Evolutionary conservation across 2,888 invertebrate genomes (phyloP), one percentile per base, ranked within the genome.

Genomic region (Nymphalis urticae): DNA sequence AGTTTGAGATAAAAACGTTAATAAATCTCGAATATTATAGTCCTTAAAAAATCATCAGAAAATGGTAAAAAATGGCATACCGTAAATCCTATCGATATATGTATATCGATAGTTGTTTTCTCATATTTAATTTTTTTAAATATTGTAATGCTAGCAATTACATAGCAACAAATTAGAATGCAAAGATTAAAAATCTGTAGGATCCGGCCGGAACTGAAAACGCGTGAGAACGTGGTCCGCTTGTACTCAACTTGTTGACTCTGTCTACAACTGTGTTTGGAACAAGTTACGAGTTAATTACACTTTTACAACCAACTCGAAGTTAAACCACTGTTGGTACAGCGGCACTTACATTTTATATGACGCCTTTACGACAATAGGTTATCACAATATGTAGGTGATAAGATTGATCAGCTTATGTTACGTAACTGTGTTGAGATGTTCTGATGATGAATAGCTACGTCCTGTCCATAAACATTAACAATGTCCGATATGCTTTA

Each of bases 151-250:
- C 24, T 27, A 16, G 13, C 27, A 54, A 54, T 54, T 16, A 27
- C 10, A 62, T n/a, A 50, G 13, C 17, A 48, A 42, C 13, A 10
- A 27, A 10, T 48, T 66, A 61, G 67, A 62, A 69, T 54, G 66
- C 53, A 62, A 60, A 66, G 62, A 53, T 60, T 63, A 66, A 64
- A 66, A 58, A 56, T 58, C 60, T 54, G 19, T 63, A 63, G 60
- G 62, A 65, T 68, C 67, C 68, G 72, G 61, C 64, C 73, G 74
- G 71, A 71, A 71, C 70, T 48, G 62, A 21, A 67, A 47, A 51
- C 65, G 71, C 73, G 73, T 75, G 74, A 72, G 74, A 75, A 75
- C 72, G 58, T 59, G 53, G 36, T 64, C 69, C 59, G 54, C 50
- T 68, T 71, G 62, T 70, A 64, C 64, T 59, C 60, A 66, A 59